Base-by-base conservation (phyloP, 2,888 invertebrate genomes). In the Tolmerus cingulatus region DNA sequence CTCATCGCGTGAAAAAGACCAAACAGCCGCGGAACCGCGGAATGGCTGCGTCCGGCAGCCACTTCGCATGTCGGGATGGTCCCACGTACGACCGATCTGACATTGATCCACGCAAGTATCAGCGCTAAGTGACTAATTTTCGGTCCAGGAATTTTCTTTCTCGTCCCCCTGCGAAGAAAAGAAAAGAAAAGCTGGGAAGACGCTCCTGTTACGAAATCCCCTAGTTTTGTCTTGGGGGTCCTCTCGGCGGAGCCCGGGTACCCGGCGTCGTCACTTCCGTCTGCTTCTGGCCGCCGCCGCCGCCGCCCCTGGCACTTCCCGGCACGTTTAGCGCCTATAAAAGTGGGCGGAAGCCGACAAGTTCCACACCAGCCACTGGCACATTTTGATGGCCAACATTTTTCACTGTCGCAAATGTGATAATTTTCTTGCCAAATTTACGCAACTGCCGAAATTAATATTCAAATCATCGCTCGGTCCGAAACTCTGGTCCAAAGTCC, bases 51-150 rank as follows among this genome's bases (percentile, higher is more conserved):
- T 16, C 16, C 16, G 43, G 19, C 19, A 57, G 57, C 30, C 34
- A 30, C n/a, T 43, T 78, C 40, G 19, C 27, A 46, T 79, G 37
- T 43, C 23, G 16, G n/a, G 57, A 34, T 82, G 57, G 57, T 57
- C 82, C 55, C 82, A 82, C 82, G 82, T 82, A 27, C 55, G 82
- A 57, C 82, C 30, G 57, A 51, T 51, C 57, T 55, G 82, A 82
- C 82, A 82, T 57, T 82, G 79, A 46, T 79, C 79, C 79, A 46
- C 79, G 46, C 79, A 46, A 40, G 30, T 79, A 79, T 79, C 79
- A 40, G 79, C 79, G 2, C 19, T 79, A 46, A 46, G 9, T 79
- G 79, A 79, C 40, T 46, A 79, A 77, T 77, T 77, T 77, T 77
- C 77, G 19, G 37, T 40, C 40, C 37, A 77, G 79, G 27, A 79